Base-by-base conservation (phyloP, 2,113 vertebrate genomes). In the Heterocephalus glaber region DNA sequence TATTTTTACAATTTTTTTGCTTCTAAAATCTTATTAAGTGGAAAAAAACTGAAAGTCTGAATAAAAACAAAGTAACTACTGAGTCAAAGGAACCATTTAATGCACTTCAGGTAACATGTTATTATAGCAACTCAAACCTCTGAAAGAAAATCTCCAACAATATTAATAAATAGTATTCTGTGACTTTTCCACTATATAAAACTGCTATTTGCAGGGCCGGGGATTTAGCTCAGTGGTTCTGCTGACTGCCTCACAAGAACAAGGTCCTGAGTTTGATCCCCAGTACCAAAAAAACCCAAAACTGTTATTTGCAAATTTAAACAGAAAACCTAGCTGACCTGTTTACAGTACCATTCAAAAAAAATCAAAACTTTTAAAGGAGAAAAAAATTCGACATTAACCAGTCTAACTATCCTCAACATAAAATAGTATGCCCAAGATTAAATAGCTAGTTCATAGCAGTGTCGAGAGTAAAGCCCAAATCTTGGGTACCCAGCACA, bases 281-380 rank as follows among this genome's bases (percentile, higher is more conserved):
- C n/a, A n/a, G n/a, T n/a, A n/a, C n/a, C n/a, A n/a, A n/a, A n/a
- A n/a, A n/a, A n/a, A n/a, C n/a, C n/a, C n/a, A 94, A 95, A 96
- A 92, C 52, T 30, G 6, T 9, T 72, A 76, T 10, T 58, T 91
- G 19, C 33, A 94, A 84, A 85, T 61, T 35, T 49, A 95, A 95
- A 77, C 44, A 95, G 66, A 17, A 97, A 95, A 92, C 3, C 35
- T 79, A 61, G 16, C 66, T 96, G 87, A 76, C 10, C 38, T 77
- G 95, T 80, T 95, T n/a, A 89, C 28, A 94, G 1, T 86, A 96
- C 66, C 93, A 89, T 80, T 92, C 26, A 56, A 92, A 95, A n/a
- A 49, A 68, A 94, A 74, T 52, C 44, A 49, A 91, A 91, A 92
- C 35, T 52, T 79, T 84, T 84, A 76, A 93, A 87, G 20, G 41